These are phyloP conservation scores for Manis javanica DNA, from an alignment of 2,797 vertebrate species.

Conservation along the genomic window DNA sequence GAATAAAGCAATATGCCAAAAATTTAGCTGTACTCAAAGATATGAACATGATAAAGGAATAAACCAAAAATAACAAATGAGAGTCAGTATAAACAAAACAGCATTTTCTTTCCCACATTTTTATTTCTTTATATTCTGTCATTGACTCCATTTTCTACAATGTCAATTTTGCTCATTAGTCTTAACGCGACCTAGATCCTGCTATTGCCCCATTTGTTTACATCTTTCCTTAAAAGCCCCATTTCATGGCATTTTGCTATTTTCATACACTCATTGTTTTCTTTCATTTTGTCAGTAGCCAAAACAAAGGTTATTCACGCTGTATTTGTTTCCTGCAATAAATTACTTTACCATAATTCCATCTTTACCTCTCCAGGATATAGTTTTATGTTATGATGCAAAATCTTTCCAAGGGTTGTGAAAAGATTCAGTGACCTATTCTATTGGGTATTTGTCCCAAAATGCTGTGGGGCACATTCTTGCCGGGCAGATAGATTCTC, in stretches of 20 bases:
- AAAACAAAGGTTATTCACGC: neutral
- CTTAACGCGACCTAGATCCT: neutral
- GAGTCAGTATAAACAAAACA: neutral
- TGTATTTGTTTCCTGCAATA: neutral
- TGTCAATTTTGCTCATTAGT: neutral
- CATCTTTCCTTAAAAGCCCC: neutral
- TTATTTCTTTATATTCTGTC: neutral
- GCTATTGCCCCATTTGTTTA: neutral
- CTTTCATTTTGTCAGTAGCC: neutral
- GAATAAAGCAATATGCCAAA: constrained; percentile 5
- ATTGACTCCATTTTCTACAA: neutral
- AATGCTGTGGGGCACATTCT: neutral
- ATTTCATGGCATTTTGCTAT: neutral
- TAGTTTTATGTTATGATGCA: neutral
- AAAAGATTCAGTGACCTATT: neutral
- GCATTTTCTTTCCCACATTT: neutral
- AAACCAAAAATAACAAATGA: neutral
- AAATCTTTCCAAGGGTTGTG: neutral
- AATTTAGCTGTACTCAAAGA: neutral
- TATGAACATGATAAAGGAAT: neutral
- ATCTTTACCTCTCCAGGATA: neutral
- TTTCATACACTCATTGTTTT: neutral
- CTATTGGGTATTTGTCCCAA: neutral
- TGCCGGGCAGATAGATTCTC: neutral
- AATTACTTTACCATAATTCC: neutral